phyloP scores from a whole-genome alignment of 2,113 vertebrate species.

The Climacteris rufus region DNA sequence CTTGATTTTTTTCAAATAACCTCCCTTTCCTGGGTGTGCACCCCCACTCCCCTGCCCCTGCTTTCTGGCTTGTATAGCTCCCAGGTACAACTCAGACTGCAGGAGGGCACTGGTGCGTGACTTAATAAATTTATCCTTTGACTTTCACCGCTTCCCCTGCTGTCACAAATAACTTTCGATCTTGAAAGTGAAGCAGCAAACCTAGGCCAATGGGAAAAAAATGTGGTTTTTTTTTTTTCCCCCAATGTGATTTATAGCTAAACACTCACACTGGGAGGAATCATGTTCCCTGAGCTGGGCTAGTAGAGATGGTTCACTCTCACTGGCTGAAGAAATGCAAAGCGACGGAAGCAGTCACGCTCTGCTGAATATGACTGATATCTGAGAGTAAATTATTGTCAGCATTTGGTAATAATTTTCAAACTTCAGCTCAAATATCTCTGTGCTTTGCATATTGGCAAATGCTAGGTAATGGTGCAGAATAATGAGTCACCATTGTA shows the following conservation, averaged over 20 bases:
- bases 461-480: neutral
- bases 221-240: fast-evolving
- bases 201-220: neutral
- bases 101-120: neutral
- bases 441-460: neutral
- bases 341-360: fast-evolving
- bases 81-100: neutral
- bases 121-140: neutral
- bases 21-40: neutral
- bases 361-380: neutral
- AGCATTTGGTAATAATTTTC: neutral
- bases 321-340: neutral
- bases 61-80: neutral
- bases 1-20: neutral
- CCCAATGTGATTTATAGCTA: neutral
- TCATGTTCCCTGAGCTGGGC: fast-evolving
- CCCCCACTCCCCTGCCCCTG: fast-evolving
- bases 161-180: neutral
- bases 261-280: neutral
- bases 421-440: neutral
- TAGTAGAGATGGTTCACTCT: neutral
- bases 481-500: neutral
- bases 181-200: neutral
- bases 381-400: neutral
- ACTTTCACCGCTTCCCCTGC: neutral